These are phyloP conservation scores for Mesembrinibis cayennensis DNA, from an alignment of 2,113 vertebrate species.

Conservation along the genomic window DNA sequence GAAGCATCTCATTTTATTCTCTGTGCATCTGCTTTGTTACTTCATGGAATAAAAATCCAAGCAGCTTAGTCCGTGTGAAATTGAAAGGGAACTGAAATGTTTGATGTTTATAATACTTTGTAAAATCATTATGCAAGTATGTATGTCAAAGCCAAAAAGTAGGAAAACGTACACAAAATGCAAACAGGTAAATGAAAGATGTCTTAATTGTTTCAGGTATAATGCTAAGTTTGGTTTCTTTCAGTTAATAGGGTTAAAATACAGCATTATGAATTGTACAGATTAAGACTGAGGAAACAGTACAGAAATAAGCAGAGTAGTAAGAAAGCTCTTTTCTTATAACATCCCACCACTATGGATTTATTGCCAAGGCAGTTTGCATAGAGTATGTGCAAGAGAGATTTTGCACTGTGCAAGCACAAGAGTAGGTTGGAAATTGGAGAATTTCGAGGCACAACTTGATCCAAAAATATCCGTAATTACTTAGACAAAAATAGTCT, in stretches of 20 bases:
- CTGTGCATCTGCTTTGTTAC: neutral
- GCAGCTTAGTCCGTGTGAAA: neutral
- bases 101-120: neutral
- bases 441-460: neutral
- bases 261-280: neutral
- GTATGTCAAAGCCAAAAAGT: neutral
- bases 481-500: neutral
- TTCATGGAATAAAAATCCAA: neutral
- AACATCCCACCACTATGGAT: neutral
- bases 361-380: neutral
- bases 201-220: neutral
- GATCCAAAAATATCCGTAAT: slow-evolving; percentile 4
- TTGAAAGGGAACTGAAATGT: neutral
- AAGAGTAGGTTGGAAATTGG: neutral
- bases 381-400: neutral
- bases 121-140: neutral
- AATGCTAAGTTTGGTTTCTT: neutral
- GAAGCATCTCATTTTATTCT: neutral
- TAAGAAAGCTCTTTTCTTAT: neutral
- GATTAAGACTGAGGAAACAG: neutral
- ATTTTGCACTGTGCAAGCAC: neutral
- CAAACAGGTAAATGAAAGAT: neutral
- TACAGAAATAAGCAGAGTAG: neutral
- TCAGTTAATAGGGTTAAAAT: neutral
- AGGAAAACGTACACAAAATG: neutral